These are phyloP conservation scores for Oryctes rhinoceros DNA, from an alignment of 1,140 invertebrate species.

Conservation along the genomic window DNA sequence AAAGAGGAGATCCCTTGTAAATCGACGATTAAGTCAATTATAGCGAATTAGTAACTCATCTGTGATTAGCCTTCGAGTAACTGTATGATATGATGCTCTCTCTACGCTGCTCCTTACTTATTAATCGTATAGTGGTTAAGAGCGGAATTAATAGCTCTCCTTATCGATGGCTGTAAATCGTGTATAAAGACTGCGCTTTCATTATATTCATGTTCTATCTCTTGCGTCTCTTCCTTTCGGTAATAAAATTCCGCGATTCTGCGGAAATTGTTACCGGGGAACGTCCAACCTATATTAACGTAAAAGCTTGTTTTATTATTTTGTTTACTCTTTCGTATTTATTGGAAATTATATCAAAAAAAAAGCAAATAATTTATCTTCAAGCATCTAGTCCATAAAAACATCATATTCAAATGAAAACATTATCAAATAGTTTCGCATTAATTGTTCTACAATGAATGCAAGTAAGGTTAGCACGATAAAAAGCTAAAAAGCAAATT, in stretches of 20 bases:
- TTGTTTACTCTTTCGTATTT: neutral
- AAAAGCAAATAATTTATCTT: too few species aligned
- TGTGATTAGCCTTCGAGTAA: slow-evolving; percentile 46
- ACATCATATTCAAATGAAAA: too few species aligned
- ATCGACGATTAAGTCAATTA: slow-evolving; percentile 59
- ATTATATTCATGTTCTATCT: neutral
- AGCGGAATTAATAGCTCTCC: neutral
- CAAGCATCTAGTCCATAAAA: too few species aligned
- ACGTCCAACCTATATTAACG: neutral
- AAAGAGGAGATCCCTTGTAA: slow-evolving; percentile 52
- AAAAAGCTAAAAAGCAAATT: too few species aligned
- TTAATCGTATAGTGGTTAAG: slow-evolving; percentile 8
- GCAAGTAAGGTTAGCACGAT: too few species aligned
- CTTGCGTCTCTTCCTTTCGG: neutral
- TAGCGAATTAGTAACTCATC: slow-evolving; percentile 55
- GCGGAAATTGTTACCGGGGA: neutral
- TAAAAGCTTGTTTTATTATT: neutral
- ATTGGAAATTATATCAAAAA: too few species aligned
- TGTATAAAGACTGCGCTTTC: neutral
- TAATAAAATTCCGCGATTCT: neutral
- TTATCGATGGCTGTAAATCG: slow-evolving; percentile 13
- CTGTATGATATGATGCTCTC: neutral
- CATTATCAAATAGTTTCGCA: too few species aligned
- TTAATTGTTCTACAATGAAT: too few species aligned
- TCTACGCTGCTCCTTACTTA: neutral